Conservation (phyloP, 2,113 vertebrate species). For the Pleuronectes platessa region DNA sequence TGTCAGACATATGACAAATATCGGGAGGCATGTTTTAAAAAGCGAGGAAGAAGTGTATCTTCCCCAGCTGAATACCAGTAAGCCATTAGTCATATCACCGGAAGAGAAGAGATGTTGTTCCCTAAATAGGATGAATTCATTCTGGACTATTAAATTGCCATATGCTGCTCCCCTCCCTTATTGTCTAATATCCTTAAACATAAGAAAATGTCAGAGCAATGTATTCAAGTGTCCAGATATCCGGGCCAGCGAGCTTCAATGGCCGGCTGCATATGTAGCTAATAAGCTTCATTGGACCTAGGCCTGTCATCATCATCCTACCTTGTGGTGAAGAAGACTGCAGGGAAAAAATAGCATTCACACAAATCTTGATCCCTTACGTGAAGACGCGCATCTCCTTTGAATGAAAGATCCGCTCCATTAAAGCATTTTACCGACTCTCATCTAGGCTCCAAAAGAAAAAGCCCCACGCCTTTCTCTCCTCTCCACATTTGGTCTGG, state of each 20-base stretch:
- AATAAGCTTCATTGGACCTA: conserved; percentile 6
- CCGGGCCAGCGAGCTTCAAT: neutral
- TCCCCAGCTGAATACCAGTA: neutral
- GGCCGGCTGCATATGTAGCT: neutral
- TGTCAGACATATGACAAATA: neutral
- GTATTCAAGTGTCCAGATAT: conserved; percentile 5
- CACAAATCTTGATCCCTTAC: conserved; percentile 2
- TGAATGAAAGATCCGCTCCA: neutral
- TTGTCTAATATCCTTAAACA: neutral
- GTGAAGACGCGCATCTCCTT: neutral
- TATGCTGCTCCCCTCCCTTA: neutral
- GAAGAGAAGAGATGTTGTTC: conserved; percentile 1
- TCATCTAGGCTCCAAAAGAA: neutral
- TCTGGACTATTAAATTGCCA: conserved; percentile 5
- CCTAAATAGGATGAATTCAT: neutral
- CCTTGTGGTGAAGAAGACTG: conserved; percentile 18
- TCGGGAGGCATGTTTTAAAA: neutral
- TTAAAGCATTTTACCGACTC: neutral
- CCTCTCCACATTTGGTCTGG: neutral
- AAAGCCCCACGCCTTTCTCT: neutral
- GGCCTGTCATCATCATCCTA: conserved; percentile 51
- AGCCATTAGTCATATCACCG: neutral
- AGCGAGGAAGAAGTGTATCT: neutral
- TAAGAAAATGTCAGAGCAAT: neutral
- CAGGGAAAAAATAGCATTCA: neutral